Evolutionary conservation across 2,113 vertebrate species (phyloP).

Genomic region (Elachura formosa): DNA sequence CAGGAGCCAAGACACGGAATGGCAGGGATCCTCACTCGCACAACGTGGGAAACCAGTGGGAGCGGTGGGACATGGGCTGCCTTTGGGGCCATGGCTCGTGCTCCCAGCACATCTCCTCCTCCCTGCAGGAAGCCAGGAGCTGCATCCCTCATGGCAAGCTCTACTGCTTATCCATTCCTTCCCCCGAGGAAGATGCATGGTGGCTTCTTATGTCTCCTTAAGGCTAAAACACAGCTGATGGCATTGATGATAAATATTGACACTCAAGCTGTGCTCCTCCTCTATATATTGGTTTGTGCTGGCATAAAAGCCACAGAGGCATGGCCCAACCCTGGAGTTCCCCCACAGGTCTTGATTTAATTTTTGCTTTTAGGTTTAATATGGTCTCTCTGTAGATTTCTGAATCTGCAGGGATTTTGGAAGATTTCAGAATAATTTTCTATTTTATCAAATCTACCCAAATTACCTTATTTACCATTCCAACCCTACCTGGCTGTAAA

Average conservation of each 20-base stretch:
- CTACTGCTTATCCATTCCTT: neutral
- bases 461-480: neutral
- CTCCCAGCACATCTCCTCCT: neutral
- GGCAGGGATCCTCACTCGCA: neutral
- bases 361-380: neutral
- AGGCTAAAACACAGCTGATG: neutral
- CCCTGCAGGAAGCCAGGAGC: neutral
- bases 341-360: neutral
- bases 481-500: neutral
- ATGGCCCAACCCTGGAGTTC: neutral
- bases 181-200: neutral
- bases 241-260: neutral
- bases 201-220: neutral
- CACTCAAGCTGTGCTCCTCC: fast-evolving
- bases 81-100: neutral
- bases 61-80: neutral
- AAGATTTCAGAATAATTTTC: neutral
- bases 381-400: neutral
- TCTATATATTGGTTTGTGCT: neutral
- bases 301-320: neutral
- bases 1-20: neutral
- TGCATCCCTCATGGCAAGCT: neutral
- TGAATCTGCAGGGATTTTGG: neutral
- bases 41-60: neutral
- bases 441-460: neutral